Conservation (phyloP, 1,140 invertebrate species). For the Propsilocerus akamusi region DNA sequence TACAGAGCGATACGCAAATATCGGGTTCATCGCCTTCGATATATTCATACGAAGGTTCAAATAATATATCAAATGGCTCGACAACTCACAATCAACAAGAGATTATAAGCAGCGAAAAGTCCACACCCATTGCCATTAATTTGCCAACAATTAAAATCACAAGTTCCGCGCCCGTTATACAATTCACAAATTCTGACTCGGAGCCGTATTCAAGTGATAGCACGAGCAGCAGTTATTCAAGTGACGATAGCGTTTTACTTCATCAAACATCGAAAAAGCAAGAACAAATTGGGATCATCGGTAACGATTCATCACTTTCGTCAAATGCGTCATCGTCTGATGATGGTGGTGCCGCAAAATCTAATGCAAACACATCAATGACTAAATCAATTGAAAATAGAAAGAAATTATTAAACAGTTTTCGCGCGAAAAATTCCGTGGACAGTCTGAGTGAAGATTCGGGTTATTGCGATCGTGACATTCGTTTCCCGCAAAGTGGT, state of each 20-base stretch:
- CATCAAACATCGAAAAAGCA: not conserved
- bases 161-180: conserved; percentile 1
- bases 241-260: not conserved
- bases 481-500: conserved; percentile 18
- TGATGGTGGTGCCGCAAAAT: not conserved
- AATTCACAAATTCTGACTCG: conserved; percentile 17
- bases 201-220: not conserved
- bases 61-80: not conserved
- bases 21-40: not conserved
- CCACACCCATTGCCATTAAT: not conserved
- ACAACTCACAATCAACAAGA: conserved; percentile 7
- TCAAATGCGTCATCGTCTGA: not conserved
- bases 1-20: conserved; percentile 9
- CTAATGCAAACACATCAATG: not conserved
- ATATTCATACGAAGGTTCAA: not conserved
- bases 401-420: not conserved
- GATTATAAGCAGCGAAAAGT: not conserved
- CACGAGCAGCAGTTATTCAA: not conserved
- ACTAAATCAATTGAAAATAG: not conserved
- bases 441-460: conserved; percentile 59
- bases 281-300: not conserved
- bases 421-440: conserved; percentile 33
- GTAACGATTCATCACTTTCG: conserved; percentile 2
- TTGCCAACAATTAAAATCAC: not conserved
- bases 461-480: conserved; percentile 41